These are phyloP conservation scores for Epicampocera succincta DNA, from an alignment of 2,888 invertebrate species.

Conservation along the genomic window DNA sequence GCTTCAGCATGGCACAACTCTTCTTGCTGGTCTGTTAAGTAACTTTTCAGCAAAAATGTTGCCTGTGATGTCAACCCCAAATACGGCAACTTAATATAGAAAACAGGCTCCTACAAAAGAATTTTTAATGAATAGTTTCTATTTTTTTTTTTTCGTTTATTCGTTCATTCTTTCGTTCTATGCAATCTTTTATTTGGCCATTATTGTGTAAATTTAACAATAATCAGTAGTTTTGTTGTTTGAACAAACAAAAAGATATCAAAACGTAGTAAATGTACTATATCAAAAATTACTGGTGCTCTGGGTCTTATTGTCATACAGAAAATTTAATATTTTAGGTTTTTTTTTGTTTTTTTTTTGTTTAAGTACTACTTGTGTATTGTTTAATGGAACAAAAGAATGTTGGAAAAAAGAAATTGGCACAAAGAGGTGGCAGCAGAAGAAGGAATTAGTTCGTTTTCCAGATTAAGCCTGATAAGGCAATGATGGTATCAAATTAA, in stretches of 20 bases:
- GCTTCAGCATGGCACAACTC: constrained; percentile 12
- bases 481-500: constrained; percentile 24
- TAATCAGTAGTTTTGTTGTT: constrained; percentile 37
- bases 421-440: constrained; percentile 38
- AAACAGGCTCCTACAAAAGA: constrained; percentile 50
- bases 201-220: constrained; percentile 60
- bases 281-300: constrained; percentile 30
- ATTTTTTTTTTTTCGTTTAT: not conserved
- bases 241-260: constrained; percentile 7
- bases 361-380: not conserved
- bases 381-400: constrained; percentile 39
- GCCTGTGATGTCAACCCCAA: constrained; percentile 40
- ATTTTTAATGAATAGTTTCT: constrained; percentile 61
- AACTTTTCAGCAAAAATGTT: constrained; percentile 37
- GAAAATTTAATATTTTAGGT: constrained; percentile 25
- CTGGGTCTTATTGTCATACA: not conserved
- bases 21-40: constrained; percentile 19
- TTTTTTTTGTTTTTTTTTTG: not conserved
- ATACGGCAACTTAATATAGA: constrained; percentile 29
- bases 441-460: constrained; percentile 10
- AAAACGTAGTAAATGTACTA: constrained; percentile 38
- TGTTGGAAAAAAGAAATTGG: constrained; percentile 24
- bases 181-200: constrained; percentile 34
- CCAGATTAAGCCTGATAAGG: constrained; percentile 22
- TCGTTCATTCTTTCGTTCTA: not conserved